Base-by-base conservation (phyloP, 2,888 invertebrate species). In the Anthophora plumipes region DNA sequence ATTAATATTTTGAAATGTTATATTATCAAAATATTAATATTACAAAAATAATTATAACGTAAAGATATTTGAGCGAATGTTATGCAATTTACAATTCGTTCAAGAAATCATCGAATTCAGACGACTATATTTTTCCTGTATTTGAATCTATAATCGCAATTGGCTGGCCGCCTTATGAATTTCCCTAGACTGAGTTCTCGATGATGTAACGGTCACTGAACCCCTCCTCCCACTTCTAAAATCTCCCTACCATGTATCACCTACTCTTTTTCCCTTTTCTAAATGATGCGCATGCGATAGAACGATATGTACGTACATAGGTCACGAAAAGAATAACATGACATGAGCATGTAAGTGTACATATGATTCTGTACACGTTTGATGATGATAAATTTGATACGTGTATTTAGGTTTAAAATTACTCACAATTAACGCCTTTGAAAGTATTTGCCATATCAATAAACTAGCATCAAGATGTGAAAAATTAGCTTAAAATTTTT, bases 141-240 rank as follows among this genome's bases (percentile, higher is more conserved):
- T 48, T 57, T 22, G 22, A 54, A 77, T 64, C 12, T 22, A 77
- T 80, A 83, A 81, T 85, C 81, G 79, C 82, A 87, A 87, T 86
- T 84, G 74, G 50, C 79, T 75, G 82, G 82, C 67, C 80, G 83
- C 68, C 83, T 80, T 87, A 89, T 89, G 85, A 88, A 87, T 89
- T 89, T 88, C 72, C 78, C 88, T 88, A 86, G 85, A 85, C 85
- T 87, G 87, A 85, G 85, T 84, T 88, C 89, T 83, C 85, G 91
- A 92, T 93, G 93, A 93, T 91, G 92, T 93, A 92, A 93, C 92
- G 93, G 93, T 93, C 93, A 92, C 82, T 92, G 93, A 93, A 91
- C 93, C 91, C 92, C 89, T 88, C 87, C 89, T 88, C 84, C 89
- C 89, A 87, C 89, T 83, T 88, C 71, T 77, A 77, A 82, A 85